phyloP scores from a whole-genome alignment of 2,113 vertebrate species.

The Scalopus aquaticus region DNA sequence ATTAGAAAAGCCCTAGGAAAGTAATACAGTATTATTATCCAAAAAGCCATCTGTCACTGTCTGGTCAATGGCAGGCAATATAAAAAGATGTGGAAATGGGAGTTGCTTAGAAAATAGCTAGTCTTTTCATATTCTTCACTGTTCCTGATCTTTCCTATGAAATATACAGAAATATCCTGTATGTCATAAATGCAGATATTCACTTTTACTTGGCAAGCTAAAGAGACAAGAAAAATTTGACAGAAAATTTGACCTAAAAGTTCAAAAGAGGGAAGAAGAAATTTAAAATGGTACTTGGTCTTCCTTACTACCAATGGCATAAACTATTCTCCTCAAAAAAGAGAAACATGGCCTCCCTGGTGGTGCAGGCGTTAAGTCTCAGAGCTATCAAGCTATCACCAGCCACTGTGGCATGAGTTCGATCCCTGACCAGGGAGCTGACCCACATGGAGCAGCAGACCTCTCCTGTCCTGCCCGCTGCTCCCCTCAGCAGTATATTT shows the following conservation, averaged over 20 bases:
- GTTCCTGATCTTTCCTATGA: neutral
- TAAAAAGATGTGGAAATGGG: conserved; percentile 33
- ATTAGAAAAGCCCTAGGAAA: neutral
- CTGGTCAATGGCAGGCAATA: neutral
- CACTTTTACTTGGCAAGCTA: conserved; percentile 26
- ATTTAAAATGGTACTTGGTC: neutral
- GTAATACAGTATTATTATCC: neutral
- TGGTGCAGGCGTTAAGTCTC: too few relatives aligned
- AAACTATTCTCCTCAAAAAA: neutral
- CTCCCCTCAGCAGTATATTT: too few relatives aligned
- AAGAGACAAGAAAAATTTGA: neutral
- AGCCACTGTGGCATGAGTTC: too few relatives aligned
- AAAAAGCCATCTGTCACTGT: neutral
- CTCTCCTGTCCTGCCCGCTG: too few relatives aligned
- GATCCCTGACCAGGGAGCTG: too few relatives aligned
- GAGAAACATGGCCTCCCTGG: too few relatives aligned
- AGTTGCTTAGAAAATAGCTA: neutral
- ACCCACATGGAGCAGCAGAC: too few relatives aligned
- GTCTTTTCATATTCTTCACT: neutral
- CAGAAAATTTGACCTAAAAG: conserved; percentile 23
- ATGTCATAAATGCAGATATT: neutral
- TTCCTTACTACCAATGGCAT: conserved; percentile 1
- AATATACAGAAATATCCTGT: neutral
- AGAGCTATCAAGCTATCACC: too few relatives aligned
- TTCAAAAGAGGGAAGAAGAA: neutral